Percentiles rank a stretch among this genome's conserved stretches.
Conservation (phyloP, 92 coral and sea anemone genomes). For the Palythoa heliodiscus region DNA sequence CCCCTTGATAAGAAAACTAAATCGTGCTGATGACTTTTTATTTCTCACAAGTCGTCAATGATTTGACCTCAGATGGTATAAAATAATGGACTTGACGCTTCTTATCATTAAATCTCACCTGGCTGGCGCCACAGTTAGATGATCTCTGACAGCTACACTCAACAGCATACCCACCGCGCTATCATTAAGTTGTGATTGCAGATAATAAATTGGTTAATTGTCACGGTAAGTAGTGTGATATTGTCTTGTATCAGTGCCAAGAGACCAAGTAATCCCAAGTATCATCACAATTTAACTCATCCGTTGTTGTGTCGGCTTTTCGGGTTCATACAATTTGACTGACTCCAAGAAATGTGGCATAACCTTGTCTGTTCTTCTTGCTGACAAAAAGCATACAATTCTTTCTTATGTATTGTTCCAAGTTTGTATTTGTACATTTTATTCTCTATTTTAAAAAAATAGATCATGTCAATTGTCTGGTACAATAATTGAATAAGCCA, state of each 20-base stretch:
- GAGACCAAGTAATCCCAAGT: neutral
- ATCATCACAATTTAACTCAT: neutral
- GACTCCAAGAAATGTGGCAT: neutral
- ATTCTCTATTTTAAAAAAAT: too few species aligned
- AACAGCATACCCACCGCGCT: constrained; percentile 16
- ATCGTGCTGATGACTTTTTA: constrained; percentile 4
- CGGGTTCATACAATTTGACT: neutral
- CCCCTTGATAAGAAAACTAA: constrained; percentile 19
- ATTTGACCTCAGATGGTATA: constrained; percentile 39
- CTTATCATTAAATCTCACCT: constrained; percentile 44
- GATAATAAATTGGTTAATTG: constrained; percentile 33
- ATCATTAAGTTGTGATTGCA: constrained; percentile 1
- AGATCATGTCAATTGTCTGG: too few species aligned
- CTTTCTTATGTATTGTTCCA: too few species aligned
- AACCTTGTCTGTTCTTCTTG: neutral
- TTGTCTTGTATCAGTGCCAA: neutral
- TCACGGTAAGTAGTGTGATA: constrained; percentile 1
- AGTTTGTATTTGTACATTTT: too few species aligned
- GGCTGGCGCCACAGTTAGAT: constrained; percentile 29
- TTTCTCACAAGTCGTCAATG: constrained; percentile 16
- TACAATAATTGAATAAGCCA: neutral
- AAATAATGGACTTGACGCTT: neutral
- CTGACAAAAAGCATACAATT: too few species aligned
- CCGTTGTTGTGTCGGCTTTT: neutral
- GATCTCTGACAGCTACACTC: constrained; percentile 28